Percentiles rank a stretch among this genome's conserved stretches.
Evolutionary conservation across 2,797 vertebrate species (phyloP).

Genomic region (Acridotheres tristis): DNA sequence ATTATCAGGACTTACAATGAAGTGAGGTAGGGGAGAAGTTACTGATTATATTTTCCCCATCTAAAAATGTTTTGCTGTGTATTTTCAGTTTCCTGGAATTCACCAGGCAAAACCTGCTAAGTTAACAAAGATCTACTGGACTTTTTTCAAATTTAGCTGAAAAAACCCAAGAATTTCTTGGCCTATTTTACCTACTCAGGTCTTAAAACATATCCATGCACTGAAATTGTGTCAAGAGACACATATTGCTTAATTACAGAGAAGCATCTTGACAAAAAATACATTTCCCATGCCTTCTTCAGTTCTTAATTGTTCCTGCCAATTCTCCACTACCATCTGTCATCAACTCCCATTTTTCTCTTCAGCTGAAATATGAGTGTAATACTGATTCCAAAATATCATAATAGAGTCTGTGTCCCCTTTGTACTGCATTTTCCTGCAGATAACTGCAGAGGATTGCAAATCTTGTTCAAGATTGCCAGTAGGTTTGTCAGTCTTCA

Average conservation of each 20-base stretch:
- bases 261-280: slow-evolving; percentile 43
- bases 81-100: slow-evolving; percentile 25
- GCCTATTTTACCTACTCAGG: not conserved
- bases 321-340: slow-evolving; percentile 60
- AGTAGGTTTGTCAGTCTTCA: slow-evolving; percentile 32
- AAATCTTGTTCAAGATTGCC: slow-evolving; percentile 37
- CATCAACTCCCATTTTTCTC: slow-evolving; percentile 43
- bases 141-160: not conserved
- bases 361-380: slow-evolving; percentile 41
- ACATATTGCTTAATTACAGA: slow-evolving; percentile 45
- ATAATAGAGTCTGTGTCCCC: slow-evolving; percentile 45
- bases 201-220: slow-evolving; percentile 12
- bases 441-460: slow-evolving; percentile 12
- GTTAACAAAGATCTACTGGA: not conserved
- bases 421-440: slow-evolving; percentile 2
- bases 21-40: not conserved
- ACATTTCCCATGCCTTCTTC: slow-evolving; percentile 15
- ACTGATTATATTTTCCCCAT: not conserved
- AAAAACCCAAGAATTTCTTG: slow-evolving; percentile 11
- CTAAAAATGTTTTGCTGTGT: not conserved
- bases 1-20: not conserved
- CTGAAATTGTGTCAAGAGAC: slow-evolving; percentile 34
- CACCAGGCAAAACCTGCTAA: not conserved
- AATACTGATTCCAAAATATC: slow-evolving; percentile 45
- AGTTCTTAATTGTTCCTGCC: slow-evolving; percentile 52